Percentiles rank a stretch among this genome's conserved stretches.
Conservation (phyloP, 2,888 invertebrate species). For the Branchellion lobata region DNA sequence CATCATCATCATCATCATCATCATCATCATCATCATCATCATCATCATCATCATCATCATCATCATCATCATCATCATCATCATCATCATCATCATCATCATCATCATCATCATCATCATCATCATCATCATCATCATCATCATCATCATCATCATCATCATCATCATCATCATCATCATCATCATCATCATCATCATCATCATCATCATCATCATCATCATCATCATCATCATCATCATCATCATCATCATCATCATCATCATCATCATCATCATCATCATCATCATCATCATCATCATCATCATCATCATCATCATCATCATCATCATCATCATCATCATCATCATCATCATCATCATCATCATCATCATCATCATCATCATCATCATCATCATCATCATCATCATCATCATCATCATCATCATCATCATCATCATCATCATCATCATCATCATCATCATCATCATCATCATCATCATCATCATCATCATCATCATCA, state of each 20-base stretch:
- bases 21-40: constrained; percentile 7
- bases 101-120: neutral
- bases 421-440: neutral
- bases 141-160: constrained; percentile 7
- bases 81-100: constrained; percentile 2
- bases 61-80: neutral
- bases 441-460: constrained; percentile 10
- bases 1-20: constrained; percentile 1
- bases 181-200: neutral
- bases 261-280: constrained; percentile 39
- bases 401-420: neutral
- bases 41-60: neutral
- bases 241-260: constrained; percentile 40
- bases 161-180: neutral
- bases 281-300: constrained; percentile 35
- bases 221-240: constrained; percentile 31
- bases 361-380: neutral
- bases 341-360: constrained; percentile 7
- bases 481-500: constrained; percentile 14
- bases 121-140: constrained; percentile 1
- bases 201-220: constrained; percentile 37
- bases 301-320: constrained; percentile 12
- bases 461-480: constrained; percentile 28
- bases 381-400: neutral
- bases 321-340: constrained; percentile 20